Conservation (phyloP, 2,797 vertebrate genomes). For the Acanthurus leucopareius region DNA sequence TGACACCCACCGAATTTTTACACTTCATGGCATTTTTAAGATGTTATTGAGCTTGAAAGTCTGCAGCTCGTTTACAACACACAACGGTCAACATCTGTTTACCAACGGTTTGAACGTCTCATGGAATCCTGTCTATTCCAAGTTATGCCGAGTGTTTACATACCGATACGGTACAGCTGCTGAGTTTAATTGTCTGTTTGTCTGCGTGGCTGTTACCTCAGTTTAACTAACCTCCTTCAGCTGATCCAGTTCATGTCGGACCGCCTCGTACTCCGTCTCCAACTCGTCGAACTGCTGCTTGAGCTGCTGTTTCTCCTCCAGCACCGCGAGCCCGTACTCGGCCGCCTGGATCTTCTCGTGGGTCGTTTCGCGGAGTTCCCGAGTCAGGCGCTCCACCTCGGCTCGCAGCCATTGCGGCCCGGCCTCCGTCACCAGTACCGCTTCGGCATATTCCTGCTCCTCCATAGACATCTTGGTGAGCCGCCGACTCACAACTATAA, state of each 20-base stretch:
- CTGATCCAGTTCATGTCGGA: conserved; percentile 93
- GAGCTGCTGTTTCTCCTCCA: conserved; percentile 98
- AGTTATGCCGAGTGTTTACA: neutral
- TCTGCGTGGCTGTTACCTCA: conserved; percentile 45
- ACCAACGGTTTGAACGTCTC: too few species aligned
- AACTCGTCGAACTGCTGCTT: conserved; percentile 94
- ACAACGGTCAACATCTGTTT: too few species aligned
- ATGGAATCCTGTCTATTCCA: too few species aligned
- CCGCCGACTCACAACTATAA: conserved; percentile 68
- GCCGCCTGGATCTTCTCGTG: conserved; percentile 98
- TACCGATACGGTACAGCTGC: neutral
- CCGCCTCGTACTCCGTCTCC: conserved; percentile 93
- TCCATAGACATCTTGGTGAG: conserved; percentile 88
- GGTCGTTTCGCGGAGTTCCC: conserved; percentile 94
- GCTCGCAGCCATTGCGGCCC: conserved; percentile 91
- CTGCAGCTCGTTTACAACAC: too few species aligned
- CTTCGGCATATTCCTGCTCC: conserved; percentile 89
- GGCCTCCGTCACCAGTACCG: conserved; percentile 90
- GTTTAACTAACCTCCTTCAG: conserved; percentile 91
- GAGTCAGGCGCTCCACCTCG: conserved; percentile 91
- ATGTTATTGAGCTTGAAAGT: neutral
- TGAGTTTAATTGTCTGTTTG: neutral
- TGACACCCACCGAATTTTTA: neutral
- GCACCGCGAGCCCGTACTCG: conserved; percentile 95
- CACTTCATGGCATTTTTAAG: neutral